Conservation (phyloP, 1,140 invertebrate species). For the Lepidotrigona ventralis region DNA sequence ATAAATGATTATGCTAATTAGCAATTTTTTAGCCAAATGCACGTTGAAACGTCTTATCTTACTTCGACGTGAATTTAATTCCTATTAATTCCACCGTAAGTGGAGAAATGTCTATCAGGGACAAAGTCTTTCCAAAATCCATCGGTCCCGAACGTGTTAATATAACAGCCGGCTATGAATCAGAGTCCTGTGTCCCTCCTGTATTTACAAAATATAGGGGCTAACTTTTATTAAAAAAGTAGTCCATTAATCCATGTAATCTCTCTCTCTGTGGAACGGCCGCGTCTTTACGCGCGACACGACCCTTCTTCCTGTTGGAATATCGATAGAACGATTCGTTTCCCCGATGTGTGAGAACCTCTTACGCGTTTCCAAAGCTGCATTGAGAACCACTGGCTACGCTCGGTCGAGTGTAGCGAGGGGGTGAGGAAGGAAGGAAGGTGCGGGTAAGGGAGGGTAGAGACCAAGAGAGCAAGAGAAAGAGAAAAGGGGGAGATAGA, state of each 20-base stretch:
- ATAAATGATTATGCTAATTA: no score
- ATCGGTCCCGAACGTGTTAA: no score
- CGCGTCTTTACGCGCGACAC: neutral
- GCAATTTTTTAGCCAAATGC: no score
- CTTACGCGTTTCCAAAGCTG: neutral
- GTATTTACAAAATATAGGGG: no score
- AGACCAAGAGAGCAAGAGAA: slow-evolving; percentile 53
- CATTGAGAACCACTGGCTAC: slow-evolving; percentile 62
- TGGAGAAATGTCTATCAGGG: no score
- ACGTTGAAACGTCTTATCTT: no score
- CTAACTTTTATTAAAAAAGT: neutral
- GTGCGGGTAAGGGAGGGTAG: slow-evolving; percentile 41
- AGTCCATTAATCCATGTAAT: neutral
- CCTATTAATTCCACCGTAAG: no score
- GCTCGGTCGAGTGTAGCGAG: slow-evolving; percentile 59
- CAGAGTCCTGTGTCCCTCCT: no score
- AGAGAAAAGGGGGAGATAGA: slow-evolving; percentile 43
- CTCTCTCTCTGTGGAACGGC: neutral
- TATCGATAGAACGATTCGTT: neutral
- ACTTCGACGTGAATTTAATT: no score
- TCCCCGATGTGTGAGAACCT: slow-evolving; percentile 25
- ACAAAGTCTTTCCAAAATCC: no score
- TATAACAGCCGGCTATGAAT: no score
- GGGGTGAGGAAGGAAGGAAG: slow-evolving; percentile 50
- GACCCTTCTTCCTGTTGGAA: neutral